These are phyloP conservation scores for Cloeon dipterum DNA, from an alignment of 2,888 invertebrate species.

Conservation along the genomic window DNA sequence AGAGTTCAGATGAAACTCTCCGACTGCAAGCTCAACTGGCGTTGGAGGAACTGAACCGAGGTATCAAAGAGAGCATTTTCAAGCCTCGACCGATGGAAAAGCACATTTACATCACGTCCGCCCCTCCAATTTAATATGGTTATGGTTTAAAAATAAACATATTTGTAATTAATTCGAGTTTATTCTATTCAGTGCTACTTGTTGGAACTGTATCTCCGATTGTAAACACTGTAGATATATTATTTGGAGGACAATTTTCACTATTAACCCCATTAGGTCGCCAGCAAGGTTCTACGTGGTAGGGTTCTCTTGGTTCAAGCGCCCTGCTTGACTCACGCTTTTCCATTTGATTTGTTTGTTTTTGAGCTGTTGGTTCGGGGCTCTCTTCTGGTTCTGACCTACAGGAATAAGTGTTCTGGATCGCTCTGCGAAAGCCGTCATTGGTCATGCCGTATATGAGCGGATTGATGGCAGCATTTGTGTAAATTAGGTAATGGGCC, in stretches of 20 bases:
- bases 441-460: slow-evolving; percentile 55
- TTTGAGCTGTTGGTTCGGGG: neutral
- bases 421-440: slow-evolving; percentile 39
- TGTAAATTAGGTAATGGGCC: slow-evolving; percentile 41
- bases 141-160: no score
- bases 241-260: no score
- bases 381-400: neutral
- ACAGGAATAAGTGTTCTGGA: slow-evolving; percentile 13
- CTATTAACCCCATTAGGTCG: neutral
- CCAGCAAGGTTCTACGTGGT: neutral
- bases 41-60: neutral
- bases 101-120: neutral
- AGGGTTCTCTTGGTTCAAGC: neutral
- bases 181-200: no score
- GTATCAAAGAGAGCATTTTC: neutral
- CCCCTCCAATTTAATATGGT: no score
- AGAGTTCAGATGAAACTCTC: neutral
- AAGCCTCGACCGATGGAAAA: neutral
- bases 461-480: slow-evolving; percentile 53
- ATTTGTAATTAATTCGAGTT: no score
- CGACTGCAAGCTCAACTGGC: slow-evolving; percentile 1
- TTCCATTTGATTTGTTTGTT: neutral
- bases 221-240: no score
- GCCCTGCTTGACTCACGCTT: neutral
- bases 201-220: no score